Evolutionary conservation across 2,888 invertebrate genomes (phyloP).

Genomic region (Cosmorhoe ocellata): DNA sequence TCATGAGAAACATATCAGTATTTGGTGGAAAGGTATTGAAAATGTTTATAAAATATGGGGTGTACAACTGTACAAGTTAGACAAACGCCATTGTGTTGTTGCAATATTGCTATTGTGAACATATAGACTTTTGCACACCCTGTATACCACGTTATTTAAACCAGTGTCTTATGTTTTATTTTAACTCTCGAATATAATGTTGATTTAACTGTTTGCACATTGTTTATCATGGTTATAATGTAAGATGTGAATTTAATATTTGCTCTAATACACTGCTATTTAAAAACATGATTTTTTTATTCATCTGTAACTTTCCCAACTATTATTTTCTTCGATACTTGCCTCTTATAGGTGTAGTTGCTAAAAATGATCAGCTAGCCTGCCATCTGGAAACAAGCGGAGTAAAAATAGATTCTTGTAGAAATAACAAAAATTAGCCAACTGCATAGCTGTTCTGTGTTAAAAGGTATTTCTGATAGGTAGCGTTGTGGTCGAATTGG

Average conservation of each 20-base stretch:
- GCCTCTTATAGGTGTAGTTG: not conserved
- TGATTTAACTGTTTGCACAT: conserved; percentile 15
- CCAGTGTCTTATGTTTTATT: not conserved
- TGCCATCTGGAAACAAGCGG: not conserved
- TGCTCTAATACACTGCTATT: conserved; percentile 1
- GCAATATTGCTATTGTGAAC: not conserved
- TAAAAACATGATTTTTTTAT: not conserved
- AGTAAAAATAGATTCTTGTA: too few species aligned
- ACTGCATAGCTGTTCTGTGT: not conserved
- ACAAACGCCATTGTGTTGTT: not conserved
- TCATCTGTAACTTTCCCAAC: too few species aligned
- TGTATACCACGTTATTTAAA: not conserved
- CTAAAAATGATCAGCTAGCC: not conserved
- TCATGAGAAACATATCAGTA: too few species aligned
- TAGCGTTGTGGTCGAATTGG: conserved; percentile 9
- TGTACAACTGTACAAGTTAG: not conserved
- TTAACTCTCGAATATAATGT: conserved; percentile 3
- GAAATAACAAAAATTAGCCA: too few species aligned
- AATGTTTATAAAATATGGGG: not conserved
- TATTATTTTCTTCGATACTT: too few species aligned
- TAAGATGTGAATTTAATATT: conserved; percentile 10
- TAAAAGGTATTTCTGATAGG: conserved; percentile 2
- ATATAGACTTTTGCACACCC: not conserved
- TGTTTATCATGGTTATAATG: conserved; percentile 14
- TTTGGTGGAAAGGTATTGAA: too few species aligned